Percentiles rank a stretch among this genome's conserved stretches.
These are phyloP conservation scores for Tachina fera DNA, from an alignment of 2,888 invertebrate species.

Conservation along the genomic window DNA sequence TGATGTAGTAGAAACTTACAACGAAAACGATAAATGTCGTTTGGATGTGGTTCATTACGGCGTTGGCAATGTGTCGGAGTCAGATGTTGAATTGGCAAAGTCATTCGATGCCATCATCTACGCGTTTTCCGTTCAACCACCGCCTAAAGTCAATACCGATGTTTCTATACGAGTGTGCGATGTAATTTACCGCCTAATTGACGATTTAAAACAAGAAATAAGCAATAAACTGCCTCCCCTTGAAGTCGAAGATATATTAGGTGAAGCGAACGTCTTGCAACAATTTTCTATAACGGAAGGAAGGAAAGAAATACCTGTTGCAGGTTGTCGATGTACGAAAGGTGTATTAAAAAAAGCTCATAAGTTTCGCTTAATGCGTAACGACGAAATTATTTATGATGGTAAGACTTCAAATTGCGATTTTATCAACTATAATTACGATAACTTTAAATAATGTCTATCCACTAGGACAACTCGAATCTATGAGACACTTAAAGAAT, in stretches of 20 bases:
- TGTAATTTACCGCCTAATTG: conserved; percentile 96
- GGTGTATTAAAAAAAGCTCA: conserved; percentile 89
- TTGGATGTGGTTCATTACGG: conserved; percentile 95
- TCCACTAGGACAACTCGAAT: conserved; percentile 87
- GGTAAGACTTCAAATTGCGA: conserved; percentile 84
- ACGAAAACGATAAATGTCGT: conserved; percentile 87
- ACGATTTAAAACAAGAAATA: conserved; percentile 92
- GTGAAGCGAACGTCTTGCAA: conserved; percentile 93
- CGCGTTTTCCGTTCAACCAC: conserved; percentile 91
- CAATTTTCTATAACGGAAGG: conserved; percentile 92
- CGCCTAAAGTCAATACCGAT: conserved; percentile 80
- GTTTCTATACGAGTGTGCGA: conserved; percentile 89
- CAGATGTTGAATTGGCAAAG: conserved; percentile 92
- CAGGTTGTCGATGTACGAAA: conserved; percentile 93
- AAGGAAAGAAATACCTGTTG: conserved; percentile 91
- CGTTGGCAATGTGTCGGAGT: conserved; percentile 92
- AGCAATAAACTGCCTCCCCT: conserved; percentile 87
- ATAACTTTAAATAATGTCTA: conserved; percentile 9
- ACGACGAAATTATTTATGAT: conserved; percentile 87
- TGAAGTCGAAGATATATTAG: conserved; percentile 90
- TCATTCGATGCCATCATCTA: conserved; percentile 92
- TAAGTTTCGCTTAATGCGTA: conserved; percentile 87
- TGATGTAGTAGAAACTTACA: conserved; percentile 94
- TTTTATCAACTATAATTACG: background rate
- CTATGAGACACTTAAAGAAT: conserved; percentile 94